Evolutionary conservation across 1,140 invertebrate genomes (phyloP), one percentile per base, ranked within the genome.

Genomic region (Parasteatoda tepidariorum): DNA sequence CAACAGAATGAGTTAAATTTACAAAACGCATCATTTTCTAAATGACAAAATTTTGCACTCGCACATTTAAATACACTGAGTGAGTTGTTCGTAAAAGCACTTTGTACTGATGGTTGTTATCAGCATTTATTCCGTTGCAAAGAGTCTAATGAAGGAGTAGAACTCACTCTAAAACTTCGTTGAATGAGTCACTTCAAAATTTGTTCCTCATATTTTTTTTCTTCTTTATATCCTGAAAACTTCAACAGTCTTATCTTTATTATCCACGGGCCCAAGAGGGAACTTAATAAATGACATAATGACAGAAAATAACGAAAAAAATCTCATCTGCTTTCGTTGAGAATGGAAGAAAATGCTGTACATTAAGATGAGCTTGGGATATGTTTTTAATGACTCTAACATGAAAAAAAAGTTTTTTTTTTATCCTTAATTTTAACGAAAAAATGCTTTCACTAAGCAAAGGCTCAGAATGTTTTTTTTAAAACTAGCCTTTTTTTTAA

Each of bases 301-400:
- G 15, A 9, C n/a, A 26, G 0, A 62, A 75, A 75, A 75, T 61
- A 75, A 75, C 61, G 18, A 62, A 9, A 22, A 33, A 34, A 38
- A 33, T 4, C 18, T 0, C 38, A 48, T 13, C 9, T 9, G 38
- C 9, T 48, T 9, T 13, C 9, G 38, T 2, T 9, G 38, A 48
- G 38, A 48, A 4, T 54, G 11, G 62, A 33, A 15, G 62, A n/a
- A n/a, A 48, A 28, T 38, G 73, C 61, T 75, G 57, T 57, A 75
- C 59, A 75, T 75, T 75, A 75, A 75, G 73, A 75, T 75, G 55
- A 11, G 24, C 9, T 13, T 18, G 30, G 73, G 73, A 75, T 62
- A 34, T 62, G 59, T 54, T 34, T 75, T 75, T 75, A 75, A 75
- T 75, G 57, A 62, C 73, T 57, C 57, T 38, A 38, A 15, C 57